Percentiles rank a stretch among this genome's conserved stretches.
phyloP scores from a whole-genome alignment of 2,113 vertebrate species.

The Synodontis membranacea region DNA sequence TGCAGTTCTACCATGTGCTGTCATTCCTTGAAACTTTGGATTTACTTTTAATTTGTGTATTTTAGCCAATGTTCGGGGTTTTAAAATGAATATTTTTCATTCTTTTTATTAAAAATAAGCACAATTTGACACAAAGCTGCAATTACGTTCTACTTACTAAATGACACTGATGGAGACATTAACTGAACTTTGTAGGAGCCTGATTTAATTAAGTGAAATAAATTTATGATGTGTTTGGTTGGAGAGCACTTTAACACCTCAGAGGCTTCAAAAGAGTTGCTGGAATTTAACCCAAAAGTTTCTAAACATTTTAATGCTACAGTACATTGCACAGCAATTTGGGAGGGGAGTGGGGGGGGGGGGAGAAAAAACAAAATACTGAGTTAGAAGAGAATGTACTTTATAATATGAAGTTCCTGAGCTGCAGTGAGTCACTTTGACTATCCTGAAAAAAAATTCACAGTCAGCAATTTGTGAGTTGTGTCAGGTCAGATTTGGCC shows the following conservation, averaged over 20 bases:
- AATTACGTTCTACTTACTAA: background rate
- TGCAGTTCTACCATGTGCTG: background rate
- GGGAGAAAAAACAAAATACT: background rate
- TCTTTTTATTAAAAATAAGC: background rate
- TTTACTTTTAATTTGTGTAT: background rate
- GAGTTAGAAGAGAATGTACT: background rate
- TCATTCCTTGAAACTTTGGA: too few relatives aligned
- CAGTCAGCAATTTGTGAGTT: background rate
- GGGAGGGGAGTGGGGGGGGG: too few relatives aligned
- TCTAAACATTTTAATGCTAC: background rate
- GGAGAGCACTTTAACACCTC: background rate
- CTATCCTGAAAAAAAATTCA: background rate
- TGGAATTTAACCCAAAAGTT: background rate
- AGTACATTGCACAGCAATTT: background rate
- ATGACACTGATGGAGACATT: background rate
- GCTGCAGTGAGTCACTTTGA: background rate
- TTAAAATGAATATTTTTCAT: background rate
- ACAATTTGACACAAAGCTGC: background rate
- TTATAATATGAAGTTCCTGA: background rate
- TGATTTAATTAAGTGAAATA: background rate
- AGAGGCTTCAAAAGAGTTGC: background rate
- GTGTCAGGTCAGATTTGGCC: slow-evolving; percentile 1
- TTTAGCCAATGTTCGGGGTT: background rate
- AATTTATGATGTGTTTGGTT: background rate
- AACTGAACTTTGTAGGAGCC: background rate